These are phyloP conservation scores for Tridacna gigas DNA, from an alignment of 2,888 invertebrate species.

Conservation along the genomic window DNA sequence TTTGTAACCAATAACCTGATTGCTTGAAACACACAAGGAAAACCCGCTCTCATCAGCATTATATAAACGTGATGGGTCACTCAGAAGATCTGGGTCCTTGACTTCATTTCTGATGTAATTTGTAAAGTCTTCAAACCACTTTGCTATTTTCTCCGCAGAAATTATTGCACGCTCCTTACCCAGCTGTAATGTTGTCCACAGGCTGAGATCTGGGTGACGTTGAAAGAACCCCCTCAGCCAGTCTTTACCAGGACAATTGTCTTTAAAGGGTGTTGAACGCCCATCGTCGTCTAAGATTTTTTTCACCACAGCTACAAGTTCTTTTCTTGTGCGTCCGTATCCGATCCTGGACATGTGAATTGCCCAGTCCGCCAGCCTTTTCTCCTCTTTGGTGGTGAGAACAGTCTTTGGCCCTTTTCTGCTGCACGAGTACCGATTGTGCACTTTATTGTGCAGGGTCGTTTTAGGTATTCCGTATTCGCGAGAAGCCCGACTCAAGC, in stretches of 20 bases:
- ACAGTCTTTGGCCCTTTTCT: no score
- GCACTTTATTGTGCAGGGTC: no score
- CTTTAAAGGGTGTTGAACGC: background rate
- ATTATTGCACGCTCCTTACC: slow-evolving; percentile 34
- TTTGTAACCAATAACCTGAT: slow-evolving; percentile 20
- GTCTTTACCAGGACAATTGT: slow-evolving; percentile 2
- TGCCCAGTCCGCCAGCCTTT: background rate
- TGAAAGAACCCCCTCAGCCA: slow-evolving; percentile 10
- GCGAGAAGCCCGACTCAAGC: no score
- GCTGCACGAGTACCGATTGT: no score
- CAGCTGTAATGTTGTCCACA: slow-evolving; percentile 37
- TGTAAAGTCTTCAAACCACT: slow-evolving; percentile 31
- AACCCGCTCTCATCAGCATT: slow-evolving; percentile 41
- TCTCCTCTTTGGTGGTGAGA: no score
- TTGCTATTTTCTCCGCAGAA: slow-evolving; percentile 12
- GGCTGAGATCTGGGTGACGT: slow-evolving; percentile 20
- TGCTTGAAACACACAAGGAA: background rate
- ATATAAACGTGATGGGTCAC: slow-evolving; percentile 22
- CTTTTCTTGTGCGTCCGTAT: background rate
- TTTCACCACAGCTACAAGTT: background rate
- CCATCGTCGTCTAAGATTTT: slow-evolving; percentile 20
- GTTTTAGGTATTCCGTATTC: no score
- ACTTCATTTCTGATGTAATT: slow-evolving; percentile 27
- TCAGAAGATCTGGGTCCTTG: slow-evolving; percentile 13
- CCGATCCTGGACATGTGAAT: slow-evolving; percentile 7